Conservation (phyloP, 2,113 vertebrate species). For the Peromyscus polionotus region DNA sequence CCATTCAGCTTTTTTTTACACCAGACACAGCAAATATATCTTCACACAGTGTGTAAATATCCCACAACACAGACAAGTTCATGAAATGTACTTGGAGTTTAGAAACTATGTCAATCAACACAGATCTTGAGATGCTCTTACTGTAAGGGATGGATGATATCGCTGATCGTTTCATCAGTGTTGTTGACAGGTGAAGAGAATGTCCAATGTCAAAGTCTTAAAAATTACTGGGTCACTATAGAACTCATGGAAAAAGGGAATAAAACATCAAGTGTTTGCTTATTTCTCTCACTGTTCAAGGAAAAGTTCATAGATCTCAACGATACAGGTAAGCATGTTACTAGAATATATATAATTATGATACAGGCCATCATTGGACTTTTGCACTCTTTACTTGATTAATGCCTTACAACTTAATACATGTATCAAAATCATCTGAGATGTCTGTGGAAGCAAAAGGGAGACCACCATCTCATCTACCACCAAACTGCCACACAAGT, state of each 20-base stretch:
- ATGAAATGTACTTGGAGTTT: not conserved
- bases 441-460: not conserved
- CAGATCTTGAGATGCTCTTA: not conserved
- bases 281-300: not conserved
- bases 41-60: not conserved
- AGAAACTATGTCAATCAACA: not conserved
- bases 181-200: not conserved
- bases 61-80: not conserved
- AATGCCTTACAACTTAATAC: not conserved
- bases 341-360: not conserved
- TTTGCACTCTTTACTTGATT: not conserved
- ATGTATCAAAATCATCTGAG: not conserved
- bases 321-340: not conserved
- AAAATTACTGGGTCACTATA: not conserved
- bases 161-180: not conserved
- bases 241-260: not conserved
- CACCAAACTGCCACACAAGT: constrained; percentile 7
- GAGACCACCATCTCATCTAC: not conserved
- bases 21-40: not conserved
- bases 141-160: not conserved
- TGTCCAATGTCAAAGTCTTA: not conserved
- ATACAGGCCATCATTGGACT: not conserved
- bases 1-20: not conserved
- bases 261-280: not conserved
- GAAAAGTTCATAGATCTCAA: not conserved